Conservation (phyloP, 1,140 invertebrate genomes). For the Lucilia sericata region DNA sequence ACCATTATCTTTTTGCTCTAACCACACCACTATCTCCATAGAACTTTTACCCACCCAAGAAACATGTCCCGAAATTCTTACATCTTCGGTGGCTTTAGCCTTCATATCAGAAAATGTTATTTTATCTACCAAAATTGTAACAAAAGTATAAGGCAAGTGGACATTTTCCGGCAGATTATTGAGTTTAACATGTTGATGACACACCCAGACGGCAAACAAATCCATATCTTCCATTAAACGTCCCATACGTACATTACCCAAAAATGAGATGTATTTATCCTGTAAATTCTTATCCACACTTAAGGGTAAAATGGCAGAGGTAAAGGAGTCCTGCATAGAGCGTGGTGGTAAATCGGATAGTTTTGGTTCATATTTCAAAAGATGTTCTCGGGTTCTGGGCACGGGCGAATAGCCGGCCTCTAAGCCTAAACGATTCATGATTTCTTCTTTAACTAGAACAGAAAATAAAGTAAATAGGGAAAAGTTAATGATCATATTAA, state of each 20-base stretch:
- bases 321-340: slow-evolving; percentile 77
- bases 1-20: slow-evolving; percentile 76
- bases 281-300: slow-evolving; percentile 73
- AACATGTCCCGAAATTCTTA: slow-evolving; percentile 80
- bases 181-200: slow-evolving; percentile 77
- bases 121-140: slow-evolving; percentile 82
- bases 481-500: no score
- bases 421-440: slow-evolving; percentile 59
- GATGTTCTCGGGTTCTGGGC: slow-evolving; percentile 62
- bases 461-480: no score
- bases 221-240: slow-evolving; percentile 84
- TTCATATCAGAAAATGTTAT: slow-evolving; percentile 73
- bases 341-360: slow-evolving; percentile 67
- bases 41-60: slow-evolving; percentile 82
- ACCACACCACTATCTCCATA: slow-evolving; percentile 78
- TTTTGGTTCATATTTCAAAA: slow-evolving; percentile 63
- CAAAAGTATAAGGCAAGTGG: slow-evolving; percentile 77
- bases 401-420: slow-evolving; percentile 56
- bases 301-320: slow-evolving; percentile 77
- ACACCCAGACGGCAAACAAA: slow-evolving; percentile 78
- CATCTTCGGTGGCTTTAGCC: slow-evolving; percentile 74
- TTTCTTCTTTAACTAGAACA: no score
- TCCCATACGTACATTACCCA: slow-evolving; percentile 77
- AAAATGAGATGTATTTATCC: slow-evolving; percentile 78
- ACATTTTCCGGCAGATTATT: slow-evolving; percentile 69